Evolutionary conservation across 1,140 invertebrate genomes (phyloP).

Genomic region (Atta colombica): DNA sequence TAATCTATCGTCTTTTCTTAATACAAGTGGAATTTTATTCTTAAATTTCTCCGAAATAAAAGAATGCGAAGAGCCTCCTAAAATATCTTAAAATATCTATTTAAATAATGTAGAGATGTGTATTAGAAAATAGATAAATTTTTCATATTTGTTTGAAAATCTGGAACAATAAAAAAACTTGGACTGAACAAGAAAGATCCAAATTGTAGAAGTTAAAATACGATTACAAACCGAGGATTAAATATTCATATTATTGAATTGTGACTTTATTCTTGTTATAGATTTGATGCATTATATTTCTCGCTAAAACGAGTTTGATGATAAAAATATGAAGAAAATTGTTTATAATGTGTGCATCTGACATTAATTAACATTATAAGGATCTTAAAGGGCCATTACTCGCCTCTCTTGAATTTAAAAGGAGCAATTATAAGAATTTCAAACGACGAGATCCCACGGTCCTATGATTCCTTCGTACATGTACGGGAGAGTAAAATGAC

Average conservation of each 20-base stretch:
- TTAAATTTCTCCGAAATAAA: too few species aligned
- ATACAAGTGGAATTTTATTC: too few species aligned
- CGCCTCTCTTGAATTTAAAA: background rate
- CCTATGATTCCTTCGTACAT: conserved; percentile 36
- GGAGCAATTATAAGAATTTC: conserved; percentile 9
- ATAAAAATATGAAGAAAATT: background rate
- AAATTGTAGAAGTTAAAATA: too few species aligned
- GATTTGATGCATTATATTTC: background rate
- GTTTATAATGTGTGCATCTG: background rate
- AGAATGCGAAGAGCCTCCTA: too few species aligned
- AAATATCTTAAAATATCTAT: too few species aligned
- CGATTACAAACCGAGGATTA: too few species aligned
- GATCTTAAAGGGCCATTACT: background rate
- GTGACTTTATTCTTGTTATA: background rate
- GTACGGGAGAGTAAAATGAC: conserved; percentile 60
- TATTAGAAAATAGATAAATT: too few species aligned
- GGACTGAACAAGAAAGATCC: too few species aligned
- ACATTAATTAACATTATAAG: conserved; percentile 24
- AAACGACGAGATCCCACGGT: conserved; percentile 68
- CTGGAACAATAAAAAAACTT: too few species aligned
- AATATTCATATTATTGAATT: background rate
- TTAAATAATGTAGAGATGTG: too few species aligned
- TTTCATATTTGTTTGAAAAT: too few species aligned
- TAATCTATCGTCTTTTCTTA: too few species aligned
- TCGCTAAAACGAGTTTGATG: background rate